These are phyloP conservation scores for Cabera pusaria DNA, from an alignment of 2,888 invertebrate species.

Conservation along the genomic window DNA sequence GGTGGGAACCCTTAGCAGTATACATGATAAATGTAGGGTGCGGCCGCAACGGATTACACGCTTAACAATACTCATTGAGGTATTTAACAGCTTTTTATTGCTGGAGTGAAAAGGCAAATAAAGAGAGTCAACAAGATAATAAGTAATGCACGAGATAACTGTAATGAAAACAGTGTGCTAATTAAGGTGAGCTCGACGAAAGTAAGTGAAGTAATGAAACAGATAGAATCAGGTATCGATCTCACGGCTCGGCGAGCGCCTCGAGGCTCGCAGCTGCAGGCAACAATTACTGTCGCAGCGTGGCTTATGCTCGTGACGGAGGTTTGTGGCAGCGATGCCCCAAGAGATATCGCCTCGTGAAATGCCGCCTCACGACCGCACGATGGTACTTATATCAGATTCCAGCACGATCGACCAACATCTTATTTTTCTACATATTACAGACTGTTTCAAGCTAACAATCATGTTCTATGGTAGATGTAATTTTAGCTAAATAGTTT, in stretches of 20 bases:
- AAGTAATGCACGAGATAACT: constrained; percentile 6
- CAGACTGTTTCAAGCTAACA: too few relatives aligned
- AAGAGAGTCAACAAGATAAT: constrained; percentile 7
- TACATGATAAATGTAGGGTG: constrained; percentile 56
- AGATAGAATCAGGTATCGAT: constrained; percentile 49
- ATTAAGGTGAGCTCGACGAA: constrained; percentile 26
- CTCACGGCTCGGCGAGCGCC: constrained; percentile 62
- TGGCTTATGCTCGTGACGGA: constrained; percentile 78
- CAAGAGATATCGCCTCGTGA: constrained; percentile 71
- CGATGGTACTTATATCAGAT: constrained; percentile 57
- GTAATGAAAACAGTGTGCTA: constrained; percentile 8
- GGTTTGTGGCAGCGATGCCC: constrained; percentile 73
- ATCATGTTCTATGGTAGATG: too few relatives aligned
- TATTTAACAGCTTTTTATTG: constrained; percentile 69
- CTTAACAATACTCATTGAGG: constrained; percentile 61
- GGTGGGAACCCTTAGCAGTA: constrained; percentile 50
- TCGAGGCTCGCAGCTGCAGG: constrained; percentile 67
- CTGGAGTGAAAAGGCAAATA: constrained; percentile 63
- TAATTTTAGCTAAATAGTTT: too few relatives aligned
- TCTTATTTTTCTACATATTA: constrained; percentile 41
- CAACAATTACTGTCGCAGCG: constrained; percentile 70
- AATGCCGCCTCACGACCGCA: constrained; percentile 78
- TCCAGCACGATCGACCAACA: constrained; percentile 64
- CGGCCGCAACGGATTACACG: constrained; percentile 66
- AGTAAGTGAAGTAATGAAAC: constrained; percentile 28